phyloP scores from a whole-genome alignment of 1,140 invertebrate genomes.

The Ostrea edulis region DNA sequence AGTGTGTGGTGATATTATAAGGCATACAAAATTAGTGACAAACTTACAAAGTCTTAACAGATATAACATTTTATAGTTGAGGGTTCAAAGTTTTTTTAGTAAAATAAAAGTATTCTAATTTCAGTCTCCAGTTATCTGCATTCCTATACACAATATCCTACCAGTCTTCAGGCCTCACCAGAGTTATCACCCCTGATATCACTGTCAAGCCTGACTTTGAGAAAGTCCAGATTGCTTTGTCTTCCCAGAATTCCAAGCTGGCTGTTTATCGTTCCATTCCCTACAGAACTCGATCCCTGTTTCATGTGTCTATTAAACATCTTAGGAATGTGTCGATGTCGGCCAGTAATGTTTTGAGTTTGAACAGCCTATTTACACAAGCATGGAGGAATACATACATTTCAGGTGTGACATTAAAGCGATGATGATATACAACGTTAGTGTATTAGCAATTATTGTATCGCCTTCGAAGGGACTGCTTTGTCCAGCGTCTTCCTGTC shows the following conservation, averaged over 20 bases:
- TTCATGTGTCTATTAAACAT: not conserved
- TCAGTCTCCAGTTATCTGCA: constrained; percentile 19
- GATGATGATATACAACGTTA: not conserved
- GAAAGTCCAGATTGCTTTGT: not conserved
- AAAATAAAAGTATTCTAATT: not conserved
- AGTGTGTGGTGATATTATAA: no score
- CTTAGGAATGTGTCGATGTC: not conserved
- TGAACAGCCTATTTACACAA: not conserved
- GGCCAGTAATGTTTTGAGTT: not conserved
- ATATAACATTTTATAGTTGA: not conserved
- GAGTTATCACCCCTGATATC: constrained; percentile 39
- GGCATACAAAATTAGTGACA: no score
- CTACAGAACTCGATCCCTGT: constrained; percentile 13
- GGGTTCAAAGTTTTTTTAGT: no score
- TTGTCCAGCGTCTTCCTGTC: no score
- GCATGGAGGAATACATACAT: not conserved
- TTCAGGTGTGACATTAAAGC: not conserved
- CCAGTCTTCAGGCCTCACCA: not conserved
- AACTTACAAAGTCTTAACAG: not conserved
- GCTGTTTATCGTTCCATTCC: not conserved
- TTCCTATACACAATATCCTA: constrained; percentile 28
- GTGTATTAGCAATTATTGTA: no score
- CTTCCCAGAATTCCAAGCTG: not conserved
- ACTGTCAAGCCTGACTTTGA: constrained; percentile 18
- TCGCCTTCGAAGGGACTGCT: no score